Evolutionary conservation across 2,888 invertebrate genomes (phyloP), one percentile per base, ranked within the genome.

Genomic region (Pterobdella sp.): DNA sequence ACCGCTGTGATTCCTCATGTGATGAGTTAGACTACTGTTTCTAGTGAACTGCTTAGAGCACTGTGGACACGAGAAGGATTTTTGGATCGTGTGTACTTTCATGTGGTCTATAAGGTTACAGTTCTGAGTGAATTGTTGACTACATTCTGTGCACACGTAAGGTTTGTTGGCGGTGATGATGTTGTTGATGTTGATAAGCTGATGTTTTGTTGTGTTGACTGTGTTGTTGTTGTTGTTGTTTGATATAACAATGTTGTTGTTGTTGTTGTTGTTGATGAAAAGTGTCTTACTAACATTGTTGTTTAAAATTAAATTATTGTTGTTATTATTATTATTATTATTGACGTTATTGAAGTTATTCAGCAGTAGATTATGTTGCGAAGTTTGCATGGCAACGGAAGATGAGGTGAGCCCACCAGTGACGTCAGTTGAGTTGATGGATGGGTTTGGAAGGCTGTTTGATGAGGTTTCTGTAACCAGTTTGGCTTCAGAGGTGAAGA

Each of bases 41-140:
- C 71, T 42, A 1, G 71, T 71, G 52, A 71, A 71, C 63, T 71
- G 71, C 63, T 71, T 71, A 26, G 56, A 56, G 63, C 71, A 71
- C 35, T 71, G 71, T 2, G 71, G 71, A 63, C 71, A 71, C 29
- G 56, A 56, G 71, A 71, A 71, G 34, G 71, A 42, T 35, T 71
- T 71, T 36, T 71, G 71, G 63, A 71, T 52, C 14, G 71, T 71
- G 42, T 69, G 69, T 2, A 69, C 69, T 52, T 69, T 69, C 69
- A 69, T 69, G 42, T 69, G 69, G 34, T 69, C 69, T 7, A 69
- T 37, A n/a, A 69, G 22, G 52, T 69, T 69, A n/a, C 69, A 69
- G 69, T 69, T 69, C 69, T 69, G 69, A 14, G 69, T 69, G n/a
- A 69, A 69, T 34, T 69, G 69, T 32, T 69, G 69, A 32, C 49